Percentiles rank a stretch among this genome's conserved stretches.
Evolutionary conservation across 2,113 vertebrate genomes (phyloP).

Genomic region (Forbesichthys papilliferus): DNA sequence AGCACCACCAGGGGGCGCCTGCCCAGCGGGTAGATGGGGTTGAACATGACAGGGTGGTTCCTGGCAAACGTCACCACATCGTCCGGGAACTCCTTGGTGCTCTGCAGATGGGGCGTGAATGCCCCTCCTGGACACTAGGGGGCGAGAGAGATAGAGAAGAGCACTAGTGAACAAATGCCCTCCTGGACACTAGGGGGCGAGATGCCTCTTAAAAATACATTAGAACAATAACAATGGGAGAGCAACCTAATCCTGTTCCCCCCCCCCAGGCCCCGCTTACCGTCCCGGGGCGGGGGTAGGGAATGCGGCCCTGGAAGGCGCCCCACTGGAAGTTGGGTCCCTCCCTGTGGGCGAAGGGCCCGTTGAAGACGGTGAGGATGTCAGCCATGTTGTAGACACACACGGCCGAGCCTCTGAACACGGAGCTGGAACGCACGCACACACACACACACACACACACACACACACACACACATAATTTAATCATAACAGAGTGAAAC

Average conservation of each 20-base stretch:
- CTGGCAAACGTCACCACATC: slow-evolving; percentile 96
- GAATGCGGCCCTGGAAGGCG: slow-evolving; percentile 95
- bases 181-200: slow-evolving; percentile 85
- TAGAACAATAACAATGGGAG: not conserved
- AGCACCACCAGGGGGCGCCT: slow-evolving; percentile 89
- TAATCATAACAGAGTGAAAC: slow-evolving; percentile 3
- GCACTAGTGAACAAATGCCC: slow-evolving; percentile 76
- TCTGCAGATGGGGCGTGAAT: slow-evolving; percentile 90
- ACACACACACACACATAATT: too few relatives aligned
- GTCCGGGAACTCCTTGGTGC: slow-evolving; percentile 96
- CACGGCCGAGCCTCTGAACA: slow-evolving; percentile 97
- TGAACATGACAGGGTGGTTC: slow-evolving; percentile 98
- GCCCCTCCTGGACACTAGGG: slow-evolving; percentile 93
- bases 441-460: slow-evolving; percentile 8
- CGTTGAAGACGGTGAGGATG: slow-evolving; percentile 97
- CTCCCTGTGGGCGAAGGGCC: slow-evolving; percentile 96
- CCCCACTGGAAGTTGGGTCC: slow-evolving; percentile 95
- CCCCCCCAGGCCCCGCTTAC: slow-evolving; percentile 77
- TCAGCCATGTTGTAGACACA: slow-evolving; percentile 96
- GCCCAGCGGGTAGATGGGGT: slow-evolving; percentile 89
- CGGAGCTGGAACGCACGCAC: slow-evolving; percentile 88
- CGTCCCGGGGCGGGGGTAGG: slow-evolving; percentile 93
- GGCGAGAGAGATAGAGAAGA: not conserved
- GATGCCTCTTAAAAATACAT: not conserved
- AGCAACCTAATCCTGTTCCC: not conserved